phyloP scores from a whole-genome alignment of 2,888 invertebrate genomes.

The Cylloceria caligata region DNA sequence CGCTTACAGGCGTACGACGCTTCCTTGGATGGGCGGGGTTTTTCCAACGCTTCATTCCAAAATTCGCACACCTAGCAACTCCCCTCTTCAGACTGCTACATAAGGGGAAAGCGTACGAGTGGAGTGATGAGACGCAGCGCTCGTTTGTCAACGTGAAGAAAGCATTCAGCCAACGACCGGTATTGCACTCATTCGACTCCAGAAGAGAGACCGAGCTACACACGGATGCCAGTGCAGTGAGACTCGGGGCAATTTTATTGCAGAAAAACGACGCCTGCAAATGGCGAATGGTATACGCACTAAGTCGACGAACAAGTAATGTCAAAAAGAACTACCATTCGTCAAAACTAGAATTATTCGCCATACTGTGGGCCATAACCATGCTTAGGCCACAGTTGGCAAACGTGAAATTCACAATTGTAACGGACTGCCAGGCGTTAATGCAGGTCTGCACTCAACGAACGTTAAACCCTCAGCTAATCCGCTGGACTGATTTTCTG shows the following conservation, averaged over 20 bases:
- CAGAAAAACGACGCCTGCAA: slow-evolving; percentile 62
- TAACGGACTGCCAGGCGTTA: neutral
- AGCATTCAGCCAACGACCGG: slow-evolving; percentile 14
- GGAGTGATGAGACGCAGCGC: slow-evolving; percentile 10
- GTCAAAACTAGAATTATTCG: neutral
- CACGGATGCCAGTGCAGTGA: slow-evolving; percentile 21
- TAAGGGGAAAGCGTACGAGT: slow-evolving; percentile 6
- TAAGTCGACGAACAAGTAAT: neutral
- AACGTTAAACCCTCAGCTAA: neutral
- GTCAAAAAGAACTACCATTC: no score
- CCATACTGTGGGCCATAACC: slow-evolving; percentile 1
- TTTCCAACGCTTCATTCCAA: slow-evolving; percentile 48
- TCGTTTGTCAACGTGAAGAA: slow-evolving; percentile 29
- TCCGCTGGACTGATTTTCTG: neutral
- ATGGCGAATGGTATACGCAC: neutral
- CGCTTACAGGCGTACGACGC: neutral
- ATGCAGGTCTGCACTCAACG: neutral
- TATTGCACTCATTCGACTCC: slow-evolving; percentile 16
- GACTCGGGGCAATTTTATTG: slow-evolving; percentile 32
- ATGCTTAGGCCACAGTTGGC: slow-evolving; percentile 24
- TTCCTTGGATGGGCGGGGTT: slow-evolving; percentile 38
- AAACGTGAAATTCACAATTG: neutral
- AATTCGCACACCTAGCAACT: slow-evolving; percentile 15
- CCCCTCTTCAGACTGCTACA: slow-evolving; percentile 21
- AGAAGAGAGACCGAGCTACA: slow-evolving; percentile 35